Base-by-base conservation (phyloP, 2,113 vertebrate species). In the Corythornis vintsioides region DNA sequence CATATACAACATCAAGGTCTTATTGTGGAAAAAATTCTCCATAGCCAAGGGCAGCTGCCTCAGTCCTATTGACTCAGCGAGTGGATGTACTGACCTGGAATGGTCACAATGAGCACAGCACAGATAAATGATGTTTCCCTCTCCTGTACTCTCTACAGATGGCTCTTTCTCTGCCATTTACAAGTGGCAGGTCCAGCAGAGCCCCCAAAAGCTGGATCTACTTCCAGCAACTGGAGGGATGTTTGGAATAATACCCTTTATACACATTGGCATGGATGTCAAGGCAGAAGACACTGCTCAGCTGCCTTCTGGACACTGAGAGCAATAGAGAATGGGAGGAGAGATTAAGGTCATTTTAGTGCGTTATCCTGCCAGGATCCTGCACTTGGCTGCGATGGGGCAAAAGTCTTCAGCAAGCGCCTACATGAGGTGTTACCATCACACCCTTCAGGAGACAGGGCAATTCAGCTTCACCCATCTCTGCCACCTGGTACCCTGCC, bases 61-160 rank as follows among this genome's bases (percentile, higher is more conserved):
- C 5, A 25, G 59, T 24, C 42, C 38, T 21, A 4, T 3, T 3
- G 1, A 18, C 43, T 70, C 67, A 20, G 24, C 0, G 3, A 43
- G 47, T 0, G 2, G 63, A 66, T 0, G 2, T 10, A 43, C 11
- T 3, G 2, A 22, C 43, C 83, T 73, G 66, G 56, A 33, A n/a
- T 0, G 0, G 69, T 38, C 66, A 59, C 57, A 42, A 8, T 22
- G 0, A 65, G 43, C 66, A 63, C 53, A 42, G 7, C 25, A 15
- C 26, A 26, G 33, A 18, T 9, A 38, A 25, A 20, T 15, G 20
- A 11, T 11, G 6, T 64, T 50, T 65, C 13, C 19, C 35, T 15
- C 28, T 53, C 42, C 28, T 9, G 0, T 9, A 13, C 25, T 28
- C 50, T 38, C 71, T 73, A 11, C 4, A 12, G 35, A 5, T 15